A percentile compares a stretch with the other conserved stretches of the same genome.
Evolutionary conservation across 2,797 vertebrate genomes (phyloP).

Genomic region (Danio albolineatus): DNA sequence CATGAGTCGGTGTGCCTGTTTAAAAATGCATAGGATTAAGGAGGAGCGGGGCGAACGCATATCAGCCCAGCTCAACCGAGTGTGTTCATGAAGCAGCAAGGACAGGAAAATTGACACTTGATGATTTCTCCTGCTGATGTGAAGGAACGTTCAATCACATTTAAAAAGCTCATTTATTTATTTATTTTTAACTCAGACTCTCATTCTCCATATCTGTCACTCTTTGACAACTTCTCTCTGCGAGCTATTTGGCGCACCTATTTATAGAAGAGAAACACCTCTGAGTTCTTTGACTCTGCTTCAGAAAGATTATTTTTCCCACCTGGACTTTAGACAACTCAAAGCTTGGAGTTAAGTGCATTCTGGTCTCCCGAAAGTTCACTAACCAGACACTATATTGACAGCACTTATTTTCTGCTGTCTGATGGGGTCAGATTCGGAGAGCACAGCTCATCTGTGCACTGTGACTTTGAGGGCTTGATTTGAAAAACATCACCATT

Average conservation of each 20-base stretch:
- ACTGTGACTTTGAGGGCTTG: neutral
- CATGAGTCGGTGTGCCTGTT: conserved; percentile 71
- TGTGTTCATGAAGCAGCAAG: conserved; percentile 65
- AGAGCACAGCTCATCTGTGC: neutral
- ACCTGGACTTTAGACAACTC: conserved; percentile 29
- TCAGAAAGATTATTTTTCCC: conserved; percentile 28
- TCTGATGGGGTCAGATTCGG: conserved; percentile 38
- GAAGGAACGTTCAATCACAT: conserved; percentile 50
- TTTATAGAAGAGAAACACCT: conserved; percentile 41
- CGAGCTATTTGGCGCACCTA: conserved; percentile 6
- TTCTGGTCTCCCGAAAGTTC: conserved; percentile 35
- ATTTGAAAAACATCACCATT: conserved; percentile 9
- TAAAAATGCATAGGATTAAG: conserved; percentile 84
- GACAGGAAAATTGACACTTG: conserved; percentile 67
- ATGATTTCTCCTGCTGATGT: conserved; percentile 63
- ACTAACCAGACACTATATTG: conserved; percentile 33
- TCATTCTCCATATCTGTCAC: conserved; percentile 13
- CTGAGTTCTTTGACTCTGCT: conserved; percentile 25
- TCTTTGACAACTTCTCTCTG: conserved; percentile 12
- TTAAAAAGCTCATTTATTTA: conserved; percentile 25
- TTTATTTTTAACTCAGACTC: conserved; percentile 15
- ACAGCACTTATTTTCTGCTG: conserved; percentile 25
- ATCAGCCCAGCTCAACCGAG: conserved; percentile 76
- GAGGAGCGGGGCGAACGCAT: conserved; percentile 67
- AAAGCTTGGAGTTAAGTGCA: conserved; percentile 14